Conservation (phyloP, 2,113 vertebrate species). For the Ctenomys sociabilis region DNA sequence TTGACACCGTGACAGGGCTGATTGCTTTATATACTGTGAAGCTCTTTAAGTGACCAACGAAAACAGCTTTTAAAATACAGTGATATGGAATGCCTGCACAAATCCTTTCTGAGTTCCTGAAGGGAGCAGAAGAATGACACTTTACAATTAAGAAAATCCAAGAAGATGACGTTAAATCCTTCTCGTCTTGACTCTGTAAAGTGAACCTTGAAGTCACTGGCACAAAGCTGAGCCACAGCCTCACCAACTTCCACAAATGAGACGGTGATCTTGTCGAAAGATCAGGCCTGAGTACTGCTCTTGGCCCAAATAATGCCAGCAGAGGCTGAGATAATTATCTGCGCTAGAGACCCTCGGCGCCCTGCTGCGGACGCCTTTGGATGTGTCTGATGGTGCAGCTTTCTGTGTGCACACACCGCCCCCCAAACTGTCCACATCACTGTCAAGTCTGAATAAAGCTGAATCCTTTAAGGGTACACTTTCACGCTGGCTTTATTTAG, state of each 20-base stretch:
- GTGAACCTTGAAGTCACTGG: constrained; percentile 70
- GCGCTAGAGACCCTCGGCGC: constrained; percentile 52
- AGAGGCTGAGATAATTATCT: constrained; percentile 69
- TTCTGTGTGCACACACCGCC: constrained; percentile 67
- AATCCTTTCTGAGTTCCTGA: constrained; percentile 25
- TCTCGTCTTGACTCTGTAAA: constrained; percentile 68
- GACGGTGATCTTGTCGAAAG: constrained; percentile 60
- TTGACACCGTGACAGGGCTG: constrained; percentile 67
- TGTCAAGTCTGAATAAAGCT: constrained; percentile 74
- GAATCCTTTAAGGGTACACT: constrained; percentile 62
- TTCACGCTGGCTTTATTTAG: constrained; percentile 72
- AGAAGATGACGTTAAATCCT: constrained; percentile 29
- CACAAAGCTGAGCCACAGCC: constrained; percentile 64
- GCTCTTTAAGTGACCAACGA: constrained; percentile 70
- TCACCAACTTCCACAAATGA: constrained; percentile 52
- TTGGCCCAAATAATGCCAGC: constrained; percentile 70
- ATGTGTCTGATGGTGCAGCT: constrained; percentile 72
- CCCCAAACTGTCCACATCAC: constrained; percentile 75
- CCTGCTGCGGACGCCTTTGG: constrained; percentile 70
- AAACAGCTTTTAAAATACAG: constrained; percentile 59
- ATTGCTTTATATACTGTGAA: constrained; percentile 16
- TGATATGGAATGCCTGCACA: constrained; percentile 37
- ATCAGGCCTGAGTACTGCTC: constrained; percentile 62
- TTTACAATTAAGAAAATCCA: constrained; percentile 67
- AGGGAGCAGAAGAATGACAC: neutral